Percentiles rank a stretch among this genome's conserved stretches.
phyloP scores from a whole-genome alignment of 2,113 vertebrate species.

The Calyptommatus sinebrachiatus region DNA sequence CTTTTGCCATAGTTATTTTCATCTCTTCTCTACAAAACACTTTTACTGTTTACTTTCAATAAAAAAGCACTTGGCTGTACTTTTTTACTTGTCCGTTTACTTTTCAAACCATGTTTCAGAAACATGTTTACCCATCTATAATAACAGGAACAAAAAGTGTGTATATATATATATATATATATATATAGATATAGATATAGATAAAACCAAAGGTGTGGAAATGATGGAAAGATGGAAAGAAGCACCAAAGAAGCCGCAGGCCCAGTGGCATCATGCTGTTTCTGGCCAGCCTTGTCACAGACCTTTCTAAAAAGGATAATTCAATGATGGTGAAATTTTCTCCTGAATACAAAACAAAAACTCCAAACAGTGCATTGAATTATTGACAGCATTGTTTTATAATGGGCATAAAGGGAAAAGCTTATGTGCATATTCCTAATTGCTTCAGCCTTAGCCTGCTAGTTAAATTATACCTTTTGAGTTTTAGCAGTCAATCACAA shows the following conservation, averaged over 20 bases:
- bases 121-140: not conserved
- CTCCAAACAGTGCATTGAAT: not conserved
- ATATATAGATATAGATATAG: too few relatives aligned
- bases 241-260: constrained; percentile 16
- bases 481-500: not conserved
- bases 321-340: not conserved
- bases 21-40: not conserved
- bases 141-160: constrained; percentile 5
- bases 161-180: too few relatives aligned
- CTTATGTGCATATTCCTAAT: not conserved
- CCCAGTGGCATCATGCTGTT: constrained; percentile 34
- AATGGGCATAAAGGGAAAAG: constrained; percentile 25
- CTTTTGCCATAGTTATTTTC: not conserved
- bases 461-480: constrained; percentile 11
- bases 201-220: constrained; percentile 19
- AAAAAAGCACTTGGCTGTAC: constrained; percentile 18
- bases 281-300: constrained; percentile 22
- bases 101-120: constrained; percentile 21
- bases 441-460: not conserved
- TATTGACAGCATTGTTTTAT: not conserved
- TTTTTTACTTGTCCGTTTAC: constrained; percentile 26
- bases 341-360: not conserved
- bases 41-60: not conserved
- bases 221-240: constrained; percentile 23
- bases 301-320: not conserved